Base-by-base conservation (phyloP, 2,888 invertebrate genomes). In the Ochropleura leucogaster region DNA sequence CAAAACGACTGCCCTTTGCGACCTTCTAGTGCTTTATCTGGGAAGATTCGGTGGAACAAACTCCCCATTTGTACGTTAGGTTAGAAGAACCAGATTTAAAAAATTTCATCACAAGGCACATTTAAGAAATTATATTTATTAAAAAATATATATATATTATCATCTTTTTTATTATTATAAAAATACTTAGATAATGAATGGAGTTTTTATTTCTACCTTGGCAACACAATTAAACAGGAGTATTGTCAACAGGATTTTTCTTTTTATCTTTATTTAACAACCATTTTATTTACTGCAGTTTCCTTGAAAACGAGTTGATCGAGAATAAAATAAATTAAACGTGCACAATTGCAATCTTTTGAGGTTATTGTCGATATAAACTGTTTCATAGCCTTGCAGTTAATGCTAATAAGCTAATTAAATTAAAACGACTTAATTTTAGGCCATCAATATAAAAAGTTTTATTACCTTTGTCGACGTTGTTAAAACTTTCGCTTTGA, bases 241-340 rank as follows among this genome's bases (percentile, higher is more conserved):
- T 67, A 49, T n/a, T 63, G 10, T 16, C 44, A 42, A 68, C 70
- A 74, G 63, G 66, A 81, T 72, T 72, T 68, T 80, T 80, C 68
- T 81, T 84, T 71, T 64, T 82, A 47, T 59, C 73, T 55, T 47
- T 63, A 82, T 53, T 42, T 65, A 53, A 44, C 74, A 72, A 60
- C 49, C 63, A 71, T 46, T 78, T 51, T 16, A 78, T 68, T 74
- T 46, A 70, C 67, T 42, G 63, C 0, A 30, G 18, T 84, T 86
- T 84, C 82, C 82, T 84, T 81, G 75, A 74, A 64, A 86, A 84
- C 78, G 8, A 42, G 84, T 83, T 20, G 0, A 62, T 57, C 59
- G 8, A 66, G 57, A 59, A 86, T 64, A 44, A 62, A 62, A 62
- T 62, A 46, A 81, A 80, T 14, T 57, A 42, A 40, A 53, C 44